phyloP scores from a whole-genome alignment of 2,888 invertebrate genomes.

The Caenorhabditis panamensis region DNA sequence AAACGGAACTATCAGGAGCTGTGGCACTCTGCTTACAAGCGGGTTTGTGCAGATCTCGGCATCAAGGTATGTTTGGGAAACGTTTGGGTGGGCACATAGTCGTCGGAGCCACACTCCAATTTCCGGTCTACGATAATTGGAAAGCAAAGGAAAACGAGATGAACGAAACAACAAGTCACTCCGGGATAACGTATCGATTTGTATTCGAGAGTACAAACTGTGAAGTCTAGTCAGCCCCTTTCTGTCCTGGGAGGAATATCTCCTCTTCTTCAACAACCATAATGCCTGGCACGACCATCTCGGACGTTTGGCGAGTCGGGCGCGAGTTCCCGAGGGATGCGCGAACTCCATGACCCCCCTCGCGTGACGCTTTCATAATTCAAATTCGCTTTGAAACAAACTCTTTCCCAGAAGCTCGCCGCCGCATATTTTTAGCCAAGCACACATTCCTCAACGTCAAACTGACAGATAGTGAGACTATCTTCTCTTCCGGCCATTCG shows the following conservation, averaged over 20 bases:
- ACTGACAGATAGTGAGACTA: constrained; percentile 25
- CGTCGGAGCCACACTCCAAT: constrained; percentile 50
- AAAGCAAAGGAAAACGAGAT: constrained; percentile 6
- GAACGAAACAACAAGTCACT: not conserved
- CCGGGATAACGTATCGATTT: not conserved
- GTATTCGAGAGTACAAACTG: not conserved
- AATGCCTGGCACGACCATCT: not conserved
- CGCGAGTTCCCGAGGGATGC: not conserved
- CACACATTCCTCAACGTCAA: constrained; percentile 29
- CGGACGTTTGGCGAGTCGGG: not conserved
- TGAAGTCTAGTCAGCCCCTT: too few species aligned
- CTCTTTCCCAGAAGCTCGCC: constrained; percentile 6
- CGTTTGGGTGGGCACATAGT: constrained; percentile 6
- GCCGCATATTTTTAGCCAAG: constrained; percentile 18
- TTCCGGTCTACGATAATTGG: constrained; percentile 47
- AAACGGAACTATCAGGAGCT: constrained; percentile 66
- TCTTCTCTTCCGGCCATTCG: not conserved
- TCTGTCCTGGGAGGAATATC: too few species aligned
- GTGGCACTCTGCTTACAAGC: constrained; percentile 78
- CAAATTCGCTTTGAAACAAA: constrained; percentile 51
- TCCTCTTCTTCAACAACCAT: not conserved
- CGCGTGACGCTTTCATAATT: constrained; percentile 45
- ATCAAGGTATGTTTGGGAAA: constrained; percentile 69
- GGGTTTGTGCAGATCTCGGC: constrained; percentile 78
- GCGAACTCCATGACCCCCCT: constrained; percentile 30